Evolutionary conservation across 2,113 vertebrate species (phyloP), one percentile per base, ranked within the genome.

Genomic region (Strix uralensis): DNA sequence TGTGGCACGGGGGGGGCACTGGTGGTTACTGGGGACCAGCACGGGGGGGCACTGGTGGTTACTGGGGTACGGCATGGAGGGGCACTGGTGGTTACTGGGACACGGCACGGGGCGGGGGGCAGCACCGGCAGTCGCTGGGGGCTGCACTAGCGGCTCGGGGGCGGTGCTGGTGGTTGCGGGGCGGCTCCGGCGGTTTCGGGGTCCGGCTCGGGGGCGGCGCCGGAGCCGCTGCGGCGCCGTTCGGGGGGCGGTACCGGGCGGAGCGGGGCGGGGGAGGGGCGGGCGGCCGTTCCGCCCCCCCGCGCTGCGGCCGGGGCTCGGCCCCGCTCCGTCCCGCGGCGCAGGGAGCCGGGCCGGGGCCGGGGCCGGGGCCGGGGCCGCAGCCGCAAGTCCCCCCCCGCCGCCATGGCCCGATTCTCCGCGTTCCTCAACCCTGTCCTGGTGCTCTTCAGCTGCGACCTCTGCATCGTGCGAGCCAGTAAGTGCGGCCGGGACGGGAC

Each of bases 391-490:
- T 16, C 7, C 44, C 44, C 44, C 44, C 91, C 58, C 59, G 7
- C 44, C 38, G 86, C 86, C 70, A 94, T 94, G 93, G 63, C 74
- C 46, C 93, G 90, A 14, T 62, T 92, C 70, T 78, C 93, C 52
- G 93, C 77, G 29, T 52, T 82, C 42, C 83, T 92, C 66, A 83
- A 21, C 75, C 97, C 96, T 38, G 97, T 97, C 74, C 98, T 99
- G 98, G 98, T 99, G 98, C 98, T 99, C 96, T 98, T 99, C 97
- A 98, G 98, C 96, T 99, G 98, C 97, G 98, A 98, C 98, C 97
- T 99, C 97, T 99, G 99, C 95, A 97, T 99, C 84, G 99, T 99
- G 72, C 98, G 97, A 98, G 99, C 99, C 96, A 99, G 99, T 99
- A 98, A 99, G 99, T 99, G 72, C 66, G 52, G 86, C 70, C 40